Evolutionary conservation across 1,140 invertebrate genomes (phyloP).

Genomic region (Dryas iulia): DNA sequence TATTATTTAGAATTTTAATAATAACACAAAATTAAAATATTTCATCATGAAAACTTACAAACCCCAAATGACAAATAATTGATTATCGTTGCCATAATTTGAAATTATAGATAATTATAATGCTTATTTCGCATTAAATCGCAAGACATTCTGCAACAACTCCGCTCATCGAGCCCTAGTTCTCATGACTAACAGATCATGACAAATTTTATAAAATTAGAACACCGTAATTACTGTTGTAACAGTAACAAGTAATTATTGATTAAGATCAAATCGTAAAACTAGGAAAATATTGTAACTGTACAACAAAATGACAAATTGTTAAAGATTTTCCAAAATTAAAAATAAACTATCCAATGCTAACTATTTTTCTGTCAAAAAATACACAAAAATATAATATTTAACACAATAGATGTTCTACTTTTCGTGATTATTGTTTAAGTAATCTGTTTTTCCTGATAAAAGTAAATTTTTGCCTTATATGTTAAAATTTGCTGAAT

Average conservation of each 20-base stretch:
- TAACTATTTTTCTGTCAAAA: no score
- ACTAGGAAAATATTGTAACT: background rate
- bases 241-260: background rate
- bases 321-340: no score
- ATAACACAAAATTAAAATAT: background rate
- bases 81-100: background rate
- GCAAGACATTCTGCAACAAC: background rate
- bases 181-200: background rate
- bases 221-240: constrained; percentile 3
- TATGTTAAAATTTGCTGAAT: no score
- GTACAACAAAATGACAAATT: no score
- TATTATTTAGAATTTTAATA: no score
- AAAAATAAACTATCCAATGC: no score
- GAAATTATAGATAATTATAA: background rate
- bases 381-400: no score
- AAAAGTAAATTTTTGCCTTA: no score
- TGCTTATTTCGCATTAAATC: background rate
- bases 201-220: background rate
- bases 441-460: no score
- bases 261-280: background rate
- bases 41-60: background rate
- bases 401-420: no score
- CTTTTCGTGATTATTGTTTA: no score
- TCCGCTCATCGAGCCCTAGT: background rate
- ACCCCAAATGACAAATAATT: background rate